Conservation (phyloP, 2,113 vertebrate species). For the Hippocampus abdominalis region DNA sequence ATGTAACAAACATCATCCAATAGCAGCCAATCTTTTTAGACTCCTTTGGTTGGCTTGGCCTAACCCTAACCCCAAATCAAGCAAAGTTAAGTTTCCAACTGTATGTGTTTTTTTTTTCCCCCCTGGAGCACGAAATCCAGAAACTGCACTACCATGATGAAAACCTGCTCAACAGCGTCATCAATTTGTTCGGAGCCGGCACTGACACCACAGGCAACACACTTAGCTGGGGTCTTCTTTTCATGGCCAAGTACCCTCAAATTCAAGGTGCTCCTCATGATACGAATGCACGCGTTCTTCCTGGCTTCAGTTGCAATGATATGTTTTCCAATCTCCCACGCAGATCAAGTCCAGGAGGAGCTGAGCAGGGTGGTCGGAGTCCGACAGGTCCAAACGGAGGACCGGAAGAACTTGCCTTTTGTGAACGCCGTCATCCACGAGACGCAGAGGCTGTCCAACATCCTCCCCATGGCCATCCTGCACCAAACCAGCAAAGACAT, state of each 20-base stretch:
- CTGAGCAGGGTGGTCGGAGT: slow-evolving; percentile 59
- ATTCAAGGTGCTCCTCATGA: slow-evolving; percentile 67
- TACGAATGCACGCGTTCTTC: background rate
- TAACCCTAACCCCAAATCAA: too few species aligned
- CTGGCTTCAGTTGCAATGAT: slow-evolving; percentile 29
- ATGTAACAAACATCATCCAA: too few species aligned
- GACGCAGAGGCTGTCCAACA: slow-evolving; percentile 59
- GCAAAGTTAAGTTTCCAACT: background rate
- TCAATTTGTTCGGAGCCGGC: slow-evolving; percentile 62
- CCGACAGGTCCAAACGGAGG: slow-evolving; percentile 47
- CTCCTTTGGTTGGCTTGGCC: too few species aligned
- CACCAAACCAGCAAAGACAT: slow-evolving; percentile 48
- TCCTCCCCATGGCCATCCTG: slow-evolving; percentile 46
- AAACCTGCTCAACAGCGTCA: slow-evolving; percentile 56
- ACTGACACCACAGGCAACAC: slow-evolving; percentile 59
- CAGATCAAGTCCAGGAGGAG: slow-evolving; percentile 68
- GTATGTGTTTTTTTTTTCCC: background rate
- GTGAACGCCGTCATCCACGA: slow-evolving; percentile 72
- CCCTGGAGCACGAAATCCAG: slow-evolving; percentile 26
- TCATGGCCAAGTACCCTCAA: slow-evolving; percentile 68
- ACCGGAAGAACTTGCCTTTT: slow-evolving; percentile 64
- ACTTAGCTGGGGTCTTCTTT: slow-evolving; percentile 64
- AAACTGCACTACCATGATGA: slow-evolving; percentile 37
- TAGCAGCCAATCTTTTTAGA: too few species aligned
- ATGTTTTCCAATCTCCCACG: slow-evolving; percentile 12